Conservation (phyloP, 2,797 vertebrate species). For the Sebastes minor region DNA sequence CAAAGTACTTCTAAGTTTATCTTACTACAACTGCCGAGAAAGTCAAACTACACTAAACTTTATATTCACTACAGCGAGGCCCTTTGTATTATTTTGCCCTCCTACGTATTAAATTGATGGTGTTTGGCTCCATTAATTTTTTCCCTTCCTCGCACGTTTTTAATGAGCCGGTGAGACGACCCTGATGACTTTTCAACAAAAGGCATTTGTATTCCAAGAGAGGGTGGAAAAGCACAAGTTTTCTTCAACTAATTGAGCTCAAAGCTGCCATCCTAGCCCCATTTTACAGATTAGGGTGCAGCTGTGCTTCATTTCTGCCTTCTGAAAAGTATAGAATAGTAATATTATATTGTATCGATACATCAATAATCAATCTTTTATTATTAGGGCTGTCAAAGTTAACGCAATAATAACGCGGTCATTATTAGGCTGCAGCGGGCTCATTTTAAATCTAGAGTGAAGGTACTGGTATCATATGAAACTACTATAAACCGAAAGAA, state of each 20-base stretch:
- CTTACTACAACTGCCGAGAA: slow-evolving; percentile 6
- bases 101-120: slow-evolving; percentile 53
- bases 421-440: too few relatives aligned
- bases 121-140: slow-evolving; percentile 65
- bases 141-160: slow-evolving; percentile 48
- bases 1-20: not conserved
- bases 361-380: too few relatives aligned
- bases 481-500: too few relatives aligned
- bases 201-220: slow-evolving; percentile 58
- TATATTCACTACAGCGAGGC: slow-evolving; percentile 13
- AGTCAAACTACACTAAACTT: slow-evolving; percentile 48
- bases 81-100: slow-evolving; percentile 44
- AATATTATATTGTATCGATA: too few relatives aligned
- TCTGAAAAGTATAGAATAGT: not conserved
- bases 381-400: too few relatives aligned
- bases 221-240: slow-evolving; percentile 44
- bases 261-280: slow-evolving; percentile 35
- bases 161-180: slow-evolving; percentile 69
- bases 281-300: slow-evolving; percentile 36
- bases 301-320: not conserved
- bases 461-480: too few relatives aligned
- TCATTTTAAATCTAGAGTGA: too few relatives aligned
- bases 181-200: slow-evolving; percentile 64
- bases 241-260: slow-evolving; percentile 67
- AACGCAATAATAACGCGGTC: too few relatives aligned